Conservation (phyloP, 2,797 vertebrate species). For the Mycteria americana region DNA sequence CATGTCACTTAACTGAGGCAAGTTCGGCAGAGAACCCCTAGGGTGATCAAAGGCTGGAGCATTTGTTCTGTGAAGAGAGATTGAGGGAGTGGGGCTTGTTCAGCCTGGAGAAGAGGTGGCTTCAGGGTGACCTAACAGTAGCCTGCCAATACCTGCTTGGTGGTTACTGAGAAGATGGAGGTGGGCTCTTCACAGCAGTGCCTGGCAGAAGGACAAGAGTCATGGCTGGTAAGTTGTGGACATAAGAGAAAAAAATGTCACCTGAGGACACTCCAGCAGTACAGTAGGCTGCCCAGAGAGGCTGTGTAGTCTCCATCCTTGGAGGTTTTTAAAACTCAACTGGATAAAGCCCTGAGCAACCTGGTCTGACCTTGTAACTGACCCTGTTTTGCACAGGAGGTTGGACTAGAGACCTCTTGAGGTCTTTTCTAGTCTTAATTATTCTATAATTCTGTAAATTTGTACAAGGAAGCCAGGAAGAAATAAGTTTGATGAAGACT, state of each 20-base stretch:
- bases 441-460: not conserved
- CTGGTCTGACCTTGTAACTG: not conserved
- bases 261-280: not conserved
- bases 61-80: not conserved
- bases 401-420: not conserved
- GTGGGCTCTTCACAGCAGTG: not conserved
- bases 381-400: not conserved
- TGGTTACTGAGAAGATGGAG: not conserved
- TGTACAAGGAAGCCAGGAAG: not conserved
- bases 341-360: not conserved
- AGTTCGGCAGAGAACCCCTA: not conserved
- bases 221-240: not conserved
- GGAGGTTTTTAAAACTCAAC: not conserved
- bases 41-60: not conserved
- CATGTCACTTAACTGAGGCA: not conserved
- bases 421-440: not conserved
- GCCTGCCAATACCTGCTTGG: not conserved
- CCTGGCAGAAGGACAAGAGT: not conserved
- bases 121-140: not conserved
- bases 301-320: not conserved
- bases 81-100: not conserved
- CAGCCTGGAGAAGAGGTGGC: not conserved
- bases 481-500: not conserved
- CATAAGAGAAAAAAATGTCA: not conserved
- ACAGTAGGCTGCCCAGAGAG: not conserved